phyloP scores from a whole-genome alignment of 2,888 invertebrate species.

The Hydropsyche betteni region DNA sequence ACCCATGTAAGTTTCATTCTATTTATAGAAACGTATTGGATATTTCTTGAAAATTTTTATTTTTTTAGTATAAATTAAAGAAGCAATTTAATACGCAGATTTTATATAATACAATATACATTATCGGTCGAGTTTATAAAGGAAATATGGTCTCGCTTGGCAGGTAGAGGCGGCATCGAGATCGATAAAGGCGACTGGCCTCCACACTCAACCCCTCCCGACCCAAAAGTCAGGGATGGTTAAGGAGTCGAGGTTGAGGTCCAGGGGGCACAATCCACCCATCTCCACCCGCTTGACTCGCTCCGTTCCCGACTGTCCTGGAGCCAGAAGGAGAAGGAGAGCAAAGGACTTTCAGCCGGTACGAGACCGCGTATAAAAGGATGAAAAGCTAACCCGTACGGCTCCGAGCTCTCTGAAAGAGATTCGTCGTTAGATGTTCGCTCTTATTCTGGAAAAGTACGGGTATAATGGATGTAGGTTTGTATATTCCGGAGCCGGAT shows the following conservation, averaged over 20 bases:
- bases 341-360: constrained; percentile 14
- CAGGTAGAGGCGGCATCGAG: constrained; percentile 34
- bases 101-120: background rate
- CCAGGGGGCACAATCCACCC: background rate
- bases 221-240: background rate
- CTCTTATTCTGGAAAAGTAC: too few species aligned
- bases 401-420: background rate
- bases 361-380: constrained; percentile 1
- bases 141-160: constrained; percentile 25
- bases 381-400: constrained; percentile 25
- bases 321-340: background rate
- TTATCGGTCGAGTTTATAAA: constrained; percentile 24
- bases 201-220: constrained; percentile 20
- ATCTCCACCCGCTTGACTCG: constrained; percentile 2
- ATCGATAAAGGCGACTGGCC: constrained; percentile 37
- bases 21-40: too few species aligned
- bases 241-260: background rate
- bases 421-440: constrained; percentile 16
- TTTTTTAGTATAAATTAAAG: too few species aligned
- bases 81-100: too few species aligned
- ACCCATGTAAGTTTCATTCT: too few species aligned
- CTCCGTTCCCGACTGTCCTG: background rate
- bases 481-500: too few species aligned
- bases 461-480: too few species aligned
- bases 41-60: too few species aligned